Evolutionary conservation across 2,888 invertebrate species (phyloP).

Genomic region (Ischnura elegans): DNA sequence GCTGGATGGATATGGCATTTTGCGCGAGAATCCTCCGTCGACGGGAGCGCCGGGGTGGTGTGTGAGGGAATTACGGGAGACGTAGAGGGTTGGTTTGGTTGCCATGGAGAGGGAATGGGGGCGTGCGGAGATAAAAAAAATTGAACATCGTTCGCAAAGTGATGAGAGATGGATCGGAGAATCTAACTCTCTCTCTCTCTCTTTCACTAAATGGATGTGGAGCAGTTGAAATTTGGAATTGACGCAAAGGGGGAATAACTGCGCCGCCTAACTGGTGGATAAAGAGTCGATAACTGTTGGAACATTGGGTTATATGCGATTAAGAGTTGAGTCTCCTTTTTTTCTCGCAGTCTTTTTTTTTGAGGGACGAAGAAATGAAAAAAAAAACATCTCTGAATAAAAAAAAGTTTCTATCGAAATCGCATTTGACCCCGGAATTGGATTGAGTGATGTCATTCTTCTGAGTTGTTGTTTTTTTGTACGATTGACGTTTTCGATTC

Average conservation of each 20-base stretch:
- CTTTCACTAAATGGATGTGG: neutral
- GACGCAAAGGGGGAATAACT: neutral
- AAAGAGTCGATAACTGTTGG: slow-evolving; percentile 25
- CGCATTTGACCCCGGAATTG: slow-evolving; percentile 7
- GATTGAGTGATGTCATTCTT: neutral
- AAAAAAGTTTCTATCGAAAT: neutral
- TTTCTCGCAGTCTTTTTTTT: neutral
- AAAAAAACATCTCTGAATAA: slow-evolving; percentile 5
- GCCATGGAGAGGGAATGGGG: slow-evolving; percentile 1
- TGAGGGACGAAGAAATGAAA: neutral
- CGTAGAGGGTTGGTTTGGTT: neutral
- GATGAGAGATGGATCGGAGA: slow-evolving; percentile 37
- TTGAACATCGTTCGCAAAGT: neutral
- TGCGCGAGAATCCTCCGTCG: slow-evolving; percentile 37
- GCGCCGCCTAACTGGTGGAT: neutral
- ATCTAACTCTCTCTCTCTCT: neutral
- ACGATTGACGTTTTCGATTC: neutral
- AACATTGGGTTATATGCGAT: slow-evolving; percentile 13
- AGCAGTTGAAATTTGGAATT: slow-evolving; percentile 32
- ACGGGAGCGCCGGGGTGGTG: neutral
- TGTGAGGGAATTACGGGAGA: neutral
- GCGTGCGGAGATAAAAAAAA: neutral
- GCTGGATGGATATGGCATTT: slow-evolving; percentile 30
- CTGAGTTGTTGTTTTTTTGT: neutral
- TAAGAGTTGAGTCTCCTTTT: neutral